Evolutionary conservation across 2,888 invertebrate genomes (phyloP).

Genomic region (Trachelus tabidus): DNA sequence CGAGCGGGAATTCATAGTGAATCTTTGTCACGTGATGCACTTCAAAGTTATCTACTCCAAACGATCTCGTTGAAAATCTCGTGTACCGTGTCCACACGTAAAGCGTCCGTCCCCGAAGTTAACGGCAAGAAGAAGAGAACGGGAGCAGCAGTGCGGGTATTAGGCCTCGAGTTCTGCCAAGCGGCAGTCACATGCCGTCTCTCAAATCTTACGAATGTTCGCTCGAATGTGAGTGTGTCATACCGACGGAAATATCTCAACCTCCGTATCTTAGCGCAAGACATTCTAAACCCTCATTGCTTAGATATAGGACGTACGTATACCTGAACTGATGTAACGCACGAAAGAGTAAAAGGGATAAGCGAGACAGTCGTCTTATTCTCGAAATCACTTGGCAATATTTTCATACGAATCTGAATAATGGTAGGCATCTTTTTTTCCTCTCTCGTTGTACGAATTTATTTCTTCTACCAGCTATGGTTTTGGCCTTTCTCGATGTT

Average conservation of each 20-base stretch:
- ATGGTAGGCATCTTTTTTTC: too few relatives aligned
- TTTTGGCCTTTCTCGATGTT: background rate
- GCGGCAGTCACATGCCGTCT: conserved; percentile 44
- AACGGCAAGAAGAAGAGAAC: background rate
- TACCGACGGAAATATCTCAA: conserved; percentile 51
- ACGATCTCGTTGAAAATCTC: background rate
- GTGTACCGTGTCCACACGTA: background rate
- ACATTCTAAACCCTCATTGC: background rate
- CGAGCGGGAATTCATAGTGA: background rate
- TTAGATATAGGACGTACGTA: background rate
- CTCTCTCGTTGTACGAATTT: background rate
- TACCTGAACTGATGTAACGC: background rate
- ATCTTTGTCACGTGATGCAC: background rate
- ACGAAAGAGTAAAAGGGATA: too few relatives aligned
- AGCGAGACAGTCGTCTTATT: background rate
- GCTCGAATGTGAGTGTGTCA: conserved; percentile 41
- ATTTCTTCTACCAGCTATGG: background rate
- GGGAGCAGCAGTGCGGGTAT: background rate
- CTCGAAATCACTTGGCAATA: background rate
- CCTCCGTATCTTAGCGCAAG: conserved; percentile 19
- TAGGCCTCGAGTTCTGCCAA: conserved; percentile 17
- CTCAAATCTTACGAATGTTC: conserved; percentile 35
- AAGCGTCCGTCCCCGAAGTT: background rate
- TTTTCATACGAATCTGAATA: too few relatives aligned
- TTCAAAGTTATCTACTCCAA: background rate